Conservation (phyloP, 2,113 vertebrate species). For the Anas platyrhynchos region DNA sequence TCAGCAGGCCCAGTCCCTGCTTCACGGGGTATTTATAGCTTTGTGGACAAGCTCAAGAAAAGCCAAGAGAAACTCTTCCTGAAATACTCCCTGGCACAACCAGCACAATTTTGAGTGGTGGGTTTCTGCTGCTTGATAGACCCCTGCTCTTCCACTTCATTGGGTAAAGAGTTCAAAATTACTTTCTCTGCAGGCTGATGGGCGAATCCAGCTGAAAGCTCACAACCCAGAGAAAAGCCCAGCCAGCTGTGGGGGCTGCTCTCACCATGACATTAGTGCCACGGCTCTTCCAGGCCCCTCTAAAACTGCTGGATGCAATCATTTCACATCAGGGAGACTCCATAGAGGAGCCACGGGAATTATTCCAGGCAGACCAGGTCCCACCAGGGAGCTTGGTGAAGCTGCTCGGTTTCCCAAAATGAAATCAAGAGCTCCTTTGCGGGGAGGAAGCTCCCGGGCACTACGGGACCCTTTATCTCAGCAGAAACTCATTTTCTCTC, state of each 20-base stretch:
- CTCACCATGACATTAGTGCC: background rate
- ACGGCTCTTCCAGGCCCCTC: background rate
- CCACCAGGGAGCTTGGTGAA: fast-evolving
- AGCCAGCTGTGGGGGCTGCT: background rate
- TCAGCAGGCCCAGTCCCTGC: background rate
- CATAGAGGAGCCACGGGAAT: background rate
- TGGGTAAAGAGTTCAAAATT: background rate
- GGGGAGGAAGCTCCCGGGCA: background rate
- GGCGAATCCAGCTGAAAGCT: background rate
- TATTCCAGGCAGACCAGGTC: background rate
- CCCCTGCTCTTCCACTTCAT: background rate
- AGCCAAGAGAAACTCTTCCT: background rate
- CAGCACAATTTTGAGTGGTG: background rate
- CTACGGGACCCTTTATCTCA: background rate
- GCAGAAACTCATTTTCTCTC: background rate
- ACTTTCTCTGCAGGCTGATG: background rate
- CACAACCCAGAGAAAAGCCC: background rate
- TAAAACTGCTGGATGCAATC: background rate
- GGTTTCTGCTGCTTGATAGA: background rate
- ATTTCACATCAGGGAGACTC: background rate
- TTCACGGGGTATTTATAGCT: background rate
- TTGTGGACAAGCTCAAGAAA: background rate
- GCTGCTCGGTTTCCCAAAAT: background rate
- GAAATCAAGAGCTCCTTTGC: background rate
- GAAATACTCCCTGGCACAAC: background rate